Base-by-base conservation (phyloP, 2,113 vertebrate genomes). In the Pangasianodon gigas region DNA sequence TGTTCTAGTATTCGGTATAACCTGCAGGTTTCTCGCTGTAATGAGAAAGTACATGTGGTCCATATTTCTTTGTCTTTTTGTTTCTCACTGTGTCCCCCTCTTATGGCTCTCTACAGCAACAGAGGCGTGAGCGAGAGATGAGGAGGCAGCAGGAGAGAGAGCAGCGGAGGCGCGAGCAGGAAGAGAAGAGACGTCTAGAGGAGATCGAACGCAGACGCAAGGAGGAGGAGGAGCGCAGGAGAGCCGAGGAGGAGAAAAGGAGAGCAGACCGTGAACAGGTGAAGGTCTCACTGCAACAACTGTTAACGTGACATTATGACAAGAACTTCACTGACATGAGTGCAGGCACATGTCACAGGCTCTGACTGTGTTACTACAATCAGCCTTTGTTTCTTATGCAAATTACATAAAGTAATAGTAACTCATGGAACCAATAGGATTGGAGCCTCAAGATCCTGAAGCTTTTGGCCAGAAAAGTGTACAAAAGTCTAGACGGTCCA, bases 261-360 rank as follows among this genome's bases (percentile, higher is more conserved):
- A 96, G 98, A 88, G 98, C 97, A 11, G 98, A 99, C 87, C 95
- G 98, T 48, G 98, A 99, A 84, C 98, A 99, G 98, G 98, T 99
- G 88, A 58, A 95, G 26, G 51, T 4, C 10, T 89, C 9, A 37
- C 4, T 37, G 69, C 24, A 60, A 13, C 37, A 7, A 44, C 24
- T 6, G 21, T 62, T 62, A 46, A 13, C 54, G 13, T 19, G 19
- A 0, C 32, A 4, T 58, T 19, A 11, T 37, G n/a, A 56, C n/a
- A 16, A 81, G 26, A 18, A 14, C 24, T 51, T 48, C 5, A 18
- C 81, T 41, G 18, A 21, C 19, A 44, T 60, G 37, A 24, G 54
- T 48, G 2, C 37, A 65, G 6, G n/a, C 46, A 0, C 13, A n/a
- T 5, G 56, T 56, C 16, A 18, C 81, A 83, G n/a, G 51, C 32